Conservation (phyloP, 2,888 invertebrate species). For the Sminthurinus aureus region DNA sequence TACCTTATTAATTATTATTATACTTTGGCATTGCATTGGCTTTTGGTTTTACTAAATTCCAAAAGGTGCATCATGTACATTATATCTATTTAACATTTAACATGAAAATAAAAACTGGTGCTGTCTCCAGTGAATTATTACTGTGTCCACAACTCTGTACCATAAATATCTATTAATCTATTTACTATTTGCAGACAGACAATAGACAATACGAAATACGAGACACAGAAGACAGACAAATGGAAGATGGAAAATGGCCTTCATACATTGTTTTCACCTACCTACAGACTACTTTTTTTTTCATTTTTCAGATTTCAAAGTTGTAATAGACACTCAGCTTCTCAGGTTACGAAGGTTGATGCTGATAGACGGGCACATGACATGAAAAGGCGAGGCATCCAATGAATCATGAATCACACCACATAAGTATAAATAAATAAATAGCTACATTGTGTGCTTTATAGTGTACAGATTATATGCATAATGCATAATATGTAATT, state of each 20-base stretch:
- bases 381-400: constrained; percentile 14
- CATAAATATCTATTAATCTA: too few relatives aligned
- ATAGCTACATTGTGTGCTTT: neutral
- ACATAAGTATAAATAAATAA: neutral
- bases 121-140: too few relatives aligned
- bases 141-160: too few relatives aligned
- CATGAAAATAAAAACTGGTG: too few relatives aligned
- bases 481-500: neutral
- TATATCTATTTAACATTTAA: too few relatives aligned
- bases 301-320: neutral
- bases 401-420: neutral
- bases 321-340: neutral
- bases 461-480: too few relatives aligned
- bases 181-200: neutral
- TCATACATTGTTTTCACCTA: neutral
- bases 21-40: too few relatives aligned
- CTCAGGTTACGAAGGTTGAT: neutral
- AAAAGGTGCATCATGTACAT: too few relatives aligned
- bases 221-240: neutral
- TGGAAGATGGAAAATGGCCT: neutral
- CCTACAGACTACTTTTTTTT: neutral
- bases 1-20: too few relatives aligned
- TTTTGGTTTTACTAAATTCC: too few relatives aligned
- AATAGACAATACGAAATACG: too few relatives aligned
- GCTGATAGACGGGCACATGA: neutral